Conservation (phyloP, 2,113 vertebrate species). For the Muscicapa adusta region DNA sequence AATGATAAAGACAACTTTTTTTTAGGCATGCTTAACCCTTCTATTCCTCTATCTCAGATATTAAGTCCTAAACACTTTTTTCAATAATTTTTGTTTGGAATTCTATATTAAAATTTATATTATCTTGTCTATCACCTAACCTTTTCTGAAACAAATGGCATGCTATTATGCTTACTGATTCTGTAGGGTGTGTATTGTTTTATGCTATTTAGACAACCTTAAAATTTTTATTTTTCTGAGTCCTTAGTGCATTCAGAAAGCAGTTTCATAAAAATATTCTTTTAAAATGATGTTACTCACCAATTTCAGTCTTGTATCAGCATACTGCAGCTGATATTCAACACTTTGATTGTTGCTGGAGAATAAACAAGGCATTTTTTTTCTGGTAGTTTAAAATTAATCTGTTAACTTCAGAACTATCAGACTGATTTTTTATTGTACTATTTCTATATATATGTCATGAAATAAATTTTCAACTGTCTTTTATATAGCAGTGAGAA, state of each 20-base stretch:
- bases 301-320: background rate
- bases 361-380: background rate
- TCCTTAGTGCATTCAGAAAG: background rate
- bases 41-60: background rate
- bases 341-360: background rate
- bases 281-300: background rate
- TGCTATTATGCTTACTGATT: background rate
- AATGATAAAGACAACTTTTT: background rate
- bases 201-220: background rate
- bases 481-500: background rate
- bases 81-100: background rate
- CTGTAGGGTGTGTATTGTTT: background rate
- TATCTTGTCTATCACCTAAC: background rate
- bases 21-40: accelerated
- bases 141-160: background rate
- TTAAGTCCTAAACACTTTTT: background rate
- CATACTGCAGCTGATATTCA: background rate
- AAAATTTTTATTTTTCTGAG: background rate
- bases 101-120: background rate
- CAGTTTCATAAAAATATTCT: background rate
- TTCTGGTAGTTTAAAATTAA: background rate
- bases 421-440: background rate
- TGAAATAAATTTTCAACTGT: background rate
- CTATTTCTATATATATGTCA: background rate
- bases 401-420: background rate